Evolutionary conservation across 1,140 invertebrate species (phyloP), one percentile per base, ranked within the genome.

Genomic region (Polyergus mexicanus): DNA sequence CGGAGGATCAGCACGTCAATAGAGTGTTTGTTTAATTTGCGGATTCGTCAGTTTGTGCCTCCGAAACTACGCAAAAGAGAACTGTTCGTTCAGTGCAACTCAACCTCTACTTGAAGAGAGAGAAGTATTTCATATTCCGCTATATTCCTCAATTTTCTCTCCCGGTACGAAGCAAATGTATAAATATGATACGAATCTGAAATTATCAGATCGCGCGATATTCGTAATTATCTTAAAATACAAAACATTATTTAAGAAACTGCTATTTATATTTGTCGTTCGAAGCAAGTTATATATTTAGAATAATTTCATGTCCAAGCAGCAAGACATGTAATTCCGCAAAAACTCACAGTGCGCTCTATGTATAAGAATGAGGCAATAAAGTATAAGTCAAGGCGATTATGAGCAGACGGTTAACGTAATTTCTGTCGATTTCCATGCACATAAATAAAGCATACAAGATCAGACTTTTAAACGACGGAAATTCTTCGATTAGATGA

Each of bases 11-110:
- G 90, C 90, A 89, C 89, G 92, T 94, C 94, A 93, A 92, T 92
- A 93, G 90, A 90, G 91, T 92, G 90, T 93, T 93, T 94, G 93
- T 94, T 94, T 94, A 93, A 94, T 93, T 94, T 93, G 86, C 86
- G 90, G 89, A 93, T 94, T 89, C 77, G 72, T 72, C 81, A 35
- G 66, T 7, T 86, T 78, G 77, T 71, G 74, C 47, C 75, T 80
- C 58, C 38, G 41, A 41, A 77, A 25, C 41, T 51, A 19, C 78
- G 51, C 56, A 56, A 16, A 7, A 28, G 41, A 28, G 47, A 54
- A 58, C 47, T 76, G 71, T 58, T 62, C 28, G 35, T 62, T 69
- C 78, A 68, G 74, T 75, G 80, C 6, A 60, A 75, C 76, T 90
- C 87, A 87, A 74, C 76, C 38, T 65, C 10, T n/a, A 19, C 22